These are phyloP conservation scores for Rana temporaria DNA, from an alignment of 2,113 vertebrate species.

Conservation along the genomic window DNA sequence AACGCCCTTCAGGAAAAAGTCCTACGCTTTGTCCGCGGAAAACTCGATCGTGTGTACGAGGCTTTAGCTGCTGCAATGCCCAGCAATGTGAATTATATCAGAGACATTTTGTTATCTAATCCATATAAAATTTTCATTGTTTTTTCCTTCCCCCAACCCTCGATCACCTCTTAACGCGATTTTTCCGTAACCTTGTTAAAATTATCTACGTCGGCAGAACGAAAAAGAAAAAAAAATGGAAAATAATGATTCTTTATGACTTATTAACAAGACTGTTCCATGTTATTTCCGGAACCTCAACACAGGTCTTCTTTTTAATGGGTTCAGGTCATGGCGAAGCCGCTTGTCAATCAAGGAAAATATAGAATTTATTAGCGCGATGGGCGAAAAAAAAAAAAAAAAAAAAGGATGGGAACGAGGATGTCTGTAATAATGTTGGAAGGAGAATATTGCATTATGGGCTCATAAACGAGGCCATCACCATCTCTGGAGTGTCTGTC, in stretches of 20 bases:
- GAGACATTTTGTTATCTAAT: no score
- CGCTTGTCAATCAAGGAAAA: slow-evolving; percentile 20
- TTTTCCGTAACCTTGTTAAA: no score
- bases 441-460: slow-evolving; percentile 70
- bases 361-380: neutral
- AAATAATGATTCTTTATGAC: slow-evolving; percentile 14
- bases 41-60: no score
- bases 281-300: slow-evolving; percentile 10
- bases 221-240: neutral
- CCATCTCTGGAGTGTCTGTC: slow-evolving; percentile 74
- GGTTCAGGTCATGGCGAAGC: slow-evolving; percentile 11
- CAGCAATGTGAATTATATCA: no score
- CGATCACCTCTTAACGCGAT: no score
- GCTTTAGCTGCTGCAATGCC: no score
- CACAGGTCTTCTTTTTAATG: slow-evolving; percentile 21
- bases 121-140: no score
- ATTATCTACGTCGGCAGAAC: no score
- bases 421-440: slow-evolving; percentile 22
- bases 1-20: no score
- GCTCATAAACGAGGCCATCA: slow-evolving; percentile 72
- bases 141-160: no score
- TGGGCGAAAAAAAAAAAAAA: neutral
- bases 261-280: slow-evolving; percentile 25
- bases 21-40: no score
- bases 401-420: neutral